Evolutionary conservation across 1,140 invertebrate species (phyloP).

Genomic region (Leptopilina boulardi): DNA sequence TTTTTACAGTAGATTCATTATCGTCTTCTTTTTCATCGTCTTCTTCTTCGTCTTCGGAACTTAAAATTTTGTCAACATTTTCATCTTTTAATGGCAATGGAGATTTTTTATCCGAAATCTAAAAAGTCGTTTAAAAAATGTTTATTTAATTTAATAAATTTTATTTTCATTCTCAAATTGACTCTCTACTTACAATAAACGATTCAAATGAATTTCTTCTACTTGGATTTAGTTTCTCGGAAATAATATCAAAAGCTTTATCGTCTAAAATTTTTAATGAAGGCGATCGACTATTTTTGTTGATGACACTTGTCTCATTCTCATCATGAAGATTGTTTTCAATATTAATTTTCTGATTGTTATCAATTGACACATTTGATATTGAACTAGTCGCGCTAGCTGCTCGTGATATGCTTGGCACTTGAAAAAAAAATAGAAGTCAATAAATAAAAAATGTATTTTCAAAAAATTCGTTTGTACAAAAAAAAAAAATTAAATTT

Average conservation of each 20-base stretch:
- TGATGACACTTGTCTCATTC: slow-evolving; percentile 34
- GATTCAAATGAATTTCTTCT: slow-evolving; percentile 49
- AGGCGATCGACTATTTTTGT: slow-evolving; percentile 53
- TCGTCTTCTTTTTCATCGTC: not conserved
- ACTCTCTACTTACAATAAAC: slow-evolving; percentile 53
- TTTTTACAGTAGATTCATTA: not conserved
- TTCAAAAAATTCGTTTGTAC: not conserved
- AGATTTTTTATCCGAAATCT: slow-evolving; percentile 18
- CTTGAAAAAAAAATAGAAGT: not conserved
- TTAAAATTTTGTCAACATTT: slow-evolving; percentile 11
- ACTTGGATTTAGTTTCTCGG: slow-evolving; percentile 45
- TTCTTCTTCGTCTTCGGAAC: slow-evolving; percentile 5
- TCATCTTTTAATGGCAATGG: slow-evolving; percentile 20
- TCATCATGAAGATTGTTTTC: slow-evolving; percentile 5
- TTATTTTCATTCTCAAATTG: too few species aligned
- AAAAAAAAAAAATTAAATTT: too few species aligned
- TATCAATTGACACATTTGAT: slow-evolving; percentile 23
- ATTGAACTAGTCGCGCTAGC: slow-evolving; percentile 11
- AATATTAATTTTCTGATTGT: slow-evolving; percentile 16
- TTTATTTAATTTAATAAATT: too few species aligned
- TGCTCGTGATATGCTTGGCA: slow-evolving; percentile 18
- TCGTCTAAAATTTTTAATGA: slow-evolving; percentile 45
- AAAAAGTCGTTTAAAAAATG: not conserved
- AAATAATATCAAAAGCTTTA: slow-evolving; percentile 62
- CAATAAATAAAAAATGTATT: not conserved